A percentile compares a stretch with the other conserved stretches of the same genome.
These are phyloP conservation scores for Hyppa rectilinea DNA, from an alignment of 2,888 invertebrate genomes.

Conservation along the genomic window DNA sequence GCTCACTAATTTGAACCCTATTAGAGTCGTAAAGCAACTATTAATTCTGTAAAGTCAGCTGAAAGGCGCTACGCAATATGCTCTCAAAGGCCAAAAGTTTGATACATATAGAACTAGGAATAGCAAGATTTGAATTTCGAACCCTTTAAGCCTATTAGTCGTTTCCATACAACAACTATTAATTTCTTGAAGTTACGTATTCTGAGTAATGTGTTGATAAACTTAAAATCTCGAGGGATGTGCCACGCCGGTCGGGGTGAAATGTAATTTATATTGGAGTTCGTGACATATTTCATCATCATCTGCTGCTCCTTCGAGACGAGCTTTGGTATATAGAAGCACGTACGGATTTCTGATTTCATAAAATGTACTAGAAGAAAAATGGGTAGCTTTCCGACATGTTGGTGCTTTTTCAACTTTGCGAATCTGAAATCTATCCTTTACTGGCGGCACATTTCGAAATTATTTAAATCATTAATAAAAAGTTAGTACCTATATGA, in stretches of 20 bases:
- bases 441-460: background rate
- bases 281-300: conserved; percentile 54
- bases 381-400: background rate
- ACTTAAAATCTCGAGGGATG: conserved; percentile 45
- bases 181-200: conserved; percentile 42
- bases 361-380: conserved; percentile 13
- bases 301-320: conserved; percentile 44
- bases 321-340: conserved; percentile 27
- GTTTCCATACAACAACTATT: conserved; percentile 42
- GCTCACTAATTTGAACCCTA: background rate
- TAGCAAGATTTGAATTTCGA: conserved; percentile 36
- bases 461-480: background rate
- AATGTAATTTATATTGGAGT: conserved; percentile 54
- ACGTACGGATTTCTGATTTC: conserved; percentile 35
- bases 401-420: background rate
- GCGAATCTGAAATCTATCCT: background rate
- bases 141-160: conserved; percentile 35
- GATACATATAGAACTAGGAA: conserved; percentile 15
- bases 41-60: background rate
- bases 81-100: conserved; percentile 21
- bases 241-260: conserved; percentile 29
- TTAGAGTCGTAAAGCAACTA: background rate
- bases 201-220: conserved; percentile 58
- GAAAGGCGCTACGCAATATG: conserved; percentile 9
- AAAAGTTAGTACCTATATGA: background rate